A percentile compares a stretch with the other conserved stretches of the same genome.
Evolutionary conservation across 2,797 vertebrate species (phyloP).

Genomic region (Enteromius trimaculatus): DNA sequence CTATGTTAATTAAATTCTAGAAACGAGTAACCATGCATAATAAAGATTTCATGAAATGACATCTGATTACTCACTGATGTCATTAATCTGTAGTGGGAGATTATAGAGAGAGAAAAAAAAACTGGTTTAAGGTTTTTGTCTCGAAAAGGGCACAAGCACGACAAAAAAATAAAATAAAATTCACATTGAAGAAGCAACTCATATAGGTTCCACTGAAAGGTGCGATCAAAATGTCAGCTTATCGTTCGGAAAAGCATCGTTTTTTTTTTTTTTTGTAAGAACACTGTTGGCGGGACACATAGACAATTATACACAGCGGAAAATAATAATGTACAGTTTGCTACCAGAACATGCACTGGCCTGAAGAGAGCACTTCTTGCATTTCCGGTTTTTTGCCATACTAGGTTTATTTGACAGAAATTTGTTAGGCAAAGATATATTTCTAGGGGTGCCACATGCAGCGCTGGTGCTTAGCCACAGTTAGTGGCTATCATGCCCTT

Average conservation of each 20-base stretch:
- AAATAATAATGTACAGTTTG: conserved; percentile 44
- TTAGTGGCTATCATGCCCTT: conserved; percentile 51
- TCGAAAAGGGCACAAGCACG: conserved; percentile 19
- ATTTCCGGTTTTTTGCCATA: conserved; percentile 29
- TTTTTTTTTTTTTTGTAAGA: conserved; percentile 51
- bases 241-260: conserved; percentile 24
- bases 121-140: conserved; percentile 21
- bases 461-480: conserved; percentile 40
- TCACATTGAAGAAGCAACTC: conserved; percentile 51
- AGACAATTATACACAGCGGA: conserved; percentile 42
- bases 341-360: conserved; percentile 56
- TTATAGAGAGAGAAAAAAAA: conserved; percentile 11
- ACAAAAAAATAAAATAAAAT: conserved; percentile 23
- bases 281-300: conserved; percentile 47
- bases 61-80: conserved; percentile 23
- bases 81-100: conserved; percentile 10
- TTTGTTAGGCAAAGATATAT: conserved; percentile 16
- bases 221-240: conserved; percentile 39
- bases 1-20: conserved; percentile 42
- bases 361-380: conserved; percentile 37
- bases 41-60: conserved; percentile 49
- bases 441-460: conserved; percentile 46
- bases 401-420: conserved; percentile 34
- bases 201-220: conserved; percentile 45
- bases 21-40: conserved; percentile 55